These are phyloP conservation scores for Callorhinus ursinus DNA, from an alignment of 2,113 vertebrate genomes.

Conservation along the genomic window DNA sequence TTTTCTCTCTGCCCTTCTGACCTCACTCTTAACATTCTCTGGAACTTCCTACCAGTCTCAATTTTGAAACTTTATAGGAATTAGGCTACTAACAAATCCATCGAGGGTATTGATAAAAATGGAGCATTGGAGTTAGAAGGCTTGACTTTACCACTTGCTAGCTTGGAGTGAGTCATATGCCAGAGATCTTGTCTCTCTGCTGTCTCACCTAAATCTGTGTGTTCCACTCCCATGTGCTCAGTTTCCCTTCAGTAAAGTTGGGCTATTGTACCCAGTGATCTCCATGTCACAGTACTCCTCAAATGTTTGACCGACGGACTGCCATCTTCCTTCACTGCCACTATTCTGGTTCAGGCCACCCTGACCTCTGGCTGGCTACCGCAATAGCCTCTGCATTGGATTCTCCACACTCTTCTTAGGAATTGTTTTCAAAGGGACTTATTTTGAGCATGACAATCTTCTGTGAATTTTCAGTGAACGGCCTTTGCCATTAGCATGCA, in stretches of 20 bases:
- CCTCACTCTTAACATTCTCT: not conserved
- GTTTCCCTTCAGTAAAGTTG: not conserved
- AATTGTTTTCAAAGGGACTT: not conserved
- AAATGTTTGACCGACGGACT: rapidly evolving
- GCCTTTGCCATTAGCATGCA: not conserved
- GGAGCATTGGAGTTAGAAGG: not conserved
- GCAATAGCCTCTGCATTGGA: not conserved
- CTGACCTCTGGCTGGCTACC: not conserved
- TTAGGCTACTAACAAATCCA: not conserved
- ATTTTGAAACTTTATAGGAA: not conserved
- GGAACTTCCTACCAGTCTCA: not conserved
- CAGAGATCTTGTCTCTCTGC: not conserved
- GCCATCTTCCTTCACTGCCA: not conserved
- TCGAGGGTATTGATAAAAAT: not conserved
- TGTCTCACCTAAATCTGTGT: not conserved
- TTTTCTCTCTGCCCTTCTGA: not conserved
- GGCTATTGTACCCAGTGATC: not conserved
- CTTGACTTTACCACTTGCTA: not conserved
- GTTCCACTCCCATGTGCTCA: not conserved
- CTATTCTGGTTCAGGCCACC: no score
- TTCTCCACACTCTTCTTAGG: not conserved
- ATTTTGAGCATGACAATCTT: not conserved
- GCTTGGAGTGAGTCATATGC: not conserved
- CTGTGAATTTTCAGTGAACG: not conserved
- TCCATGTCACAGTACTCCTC: not conserved